A percentile compares a stretch with the other conserved stretches of the same genome.
These are phyloP conservation scores for Heliconius sara DNA, from an alignment of 2,888 invertebrate genomes.

Conservation along the genomic window DNA sequence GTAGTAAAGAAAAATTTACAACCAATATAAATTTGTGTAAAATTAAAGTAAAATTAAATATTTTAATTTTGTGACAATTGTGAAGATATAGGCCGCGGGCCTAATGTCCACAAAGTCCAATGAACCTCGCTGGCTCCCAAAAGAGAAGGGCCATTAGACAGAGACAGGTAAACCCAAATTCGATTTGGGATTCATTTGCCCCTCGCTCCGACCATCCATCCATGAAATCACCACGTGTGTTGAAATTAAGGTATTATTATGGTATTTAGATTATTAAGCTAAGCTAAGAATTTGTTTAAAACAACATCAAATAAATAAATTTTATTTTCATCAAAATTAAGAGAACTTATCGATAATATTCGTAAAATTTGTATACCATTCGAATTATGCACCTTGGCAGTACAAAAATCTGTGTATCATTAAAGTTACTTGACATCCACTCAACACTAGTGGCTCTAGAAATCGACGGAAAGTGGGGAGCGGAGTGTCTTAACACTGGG, in stretches of 20 bases:
- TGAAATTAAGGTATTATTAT: conserved; percentile 13
- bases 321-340: neutral
- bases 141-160: conserved; percentile 76
- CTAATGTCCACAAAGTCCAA: conserved; percentile 65
- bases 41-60: neutral
- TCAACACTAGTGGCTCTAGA: too few species aligned
- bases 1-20: neutral
- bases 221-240: conserved; percentile 49
- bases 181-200: conserved; percentile 78
- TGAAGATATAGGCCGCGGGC: conserved; percentile 41
- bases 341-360: too few species aligned
- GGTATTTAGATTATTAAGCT: neutral
- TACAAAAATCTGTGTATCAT: neutral
- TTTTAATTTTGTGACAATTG: conserved; percentile 27
- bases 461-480: too few species aligned
- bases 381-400: neutral
- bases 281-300: neutral
- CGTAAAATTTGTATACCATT: too few species aligned
- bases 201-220: conserved; percentile 56
- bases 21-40: neutral
- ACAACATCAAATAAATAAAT: neutral
- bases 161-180: conserved; percentile 76
- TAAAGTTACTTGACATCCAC: neutral
- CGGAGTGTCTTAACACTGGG: too few species aligned
- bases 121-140: conserved; percentile 75